Evolutionary conservation across 64 coral and sea anemone genomes (phyloP).

Genomic region (Anthopleura sola): DNA sequence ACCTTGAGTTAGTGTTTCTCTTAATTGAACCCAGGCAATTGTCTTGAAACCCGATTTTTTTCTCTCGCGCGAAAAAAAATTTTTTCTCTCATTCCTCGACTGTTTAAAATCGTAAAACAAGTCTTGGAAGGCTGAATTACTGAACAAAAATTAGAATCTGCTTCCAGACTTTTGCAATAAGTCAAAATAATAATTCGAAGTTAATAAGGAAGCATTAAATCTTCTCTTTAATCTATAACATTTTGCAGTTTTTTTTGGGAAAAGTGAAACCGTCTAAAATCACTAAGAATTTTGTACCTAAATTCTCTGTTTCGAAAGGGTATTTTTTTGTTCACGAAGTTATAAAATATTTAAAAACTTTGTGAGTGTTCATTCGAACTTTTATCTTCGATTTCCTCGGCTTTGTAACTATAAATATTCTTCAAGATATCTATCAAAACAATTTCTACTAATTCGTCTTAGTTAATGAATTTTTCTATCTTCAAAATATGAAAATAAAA

Average conservation of each 20-base stretch:
- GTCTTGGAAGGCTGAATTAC: too few relatives aligned
- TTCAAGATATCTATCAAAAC: neutral
- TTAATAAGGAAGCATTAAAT: neutral
- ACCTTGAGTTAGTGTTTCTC: neutral
- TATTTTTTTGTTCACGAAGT: neutral
- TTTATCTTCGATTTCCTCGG: neutral
- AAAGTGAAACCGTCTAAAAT: too few relatives aligned
- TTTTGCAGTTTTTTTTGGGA: neutral
- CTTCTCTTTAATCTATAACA: neutral
- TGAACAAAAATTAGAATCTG: too few relatives aligned
- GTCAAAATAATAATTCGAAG: neutral
- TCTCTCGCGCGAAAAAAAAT: neutral
- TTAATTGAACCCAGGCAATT: neutral
- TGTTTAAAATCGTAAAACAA: too few relatives aligned
- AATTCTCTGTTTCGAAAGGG: neutral
- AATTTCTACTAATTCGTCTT: neutral
- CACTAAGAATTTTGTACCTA: neutral
- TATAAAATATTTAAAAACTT: conserved; percentile 3
- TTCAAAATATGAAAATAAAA: neutral
- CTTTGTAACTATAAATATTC: too few relatives aligned
- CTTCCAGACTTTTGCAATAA: too few relatives aligned
- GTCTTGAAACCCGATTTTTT: neutral
- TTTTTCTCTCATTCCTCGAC: too few relatives aligned
- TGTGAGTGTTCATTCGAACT: neutral
- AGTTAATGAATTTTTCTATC: neutral